These are phyloP conservation scores for Alosa alosa DNA, from an alignment of 2,113 vertebrate species.

Conservation along the genomic window DNA sequence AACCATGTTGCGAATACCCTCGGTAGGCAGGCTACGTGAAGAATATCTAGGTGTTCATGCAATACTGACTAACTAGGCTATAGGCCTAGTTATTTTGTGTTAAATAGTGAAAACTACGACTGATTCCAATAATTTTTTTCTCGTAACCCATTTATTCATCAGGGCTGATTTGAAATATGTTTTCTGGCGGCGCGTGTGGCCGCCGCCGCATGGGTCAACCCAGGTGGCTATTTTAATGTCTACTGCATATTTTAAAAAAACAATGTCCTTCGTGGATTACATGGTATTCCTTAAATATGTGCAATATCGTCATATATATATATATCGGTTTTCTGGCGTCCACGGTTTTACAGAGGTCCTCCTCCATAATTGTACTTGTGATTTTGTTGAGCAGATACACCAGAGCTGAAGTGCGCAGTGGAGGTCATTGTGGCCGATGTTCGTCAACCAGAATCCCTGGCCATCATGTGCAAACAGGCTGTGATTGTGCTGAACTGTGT, in stretches of 20 bases:
- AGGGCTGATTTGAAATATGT: too few relatives aligned
- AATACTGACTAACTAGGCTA: too few relatives aligned
- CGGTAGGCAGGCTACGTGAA: constrained; percentile 63
- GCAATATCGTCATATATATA: too few relatives aligned
- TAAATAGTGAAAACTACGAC: too few relatives aligned
- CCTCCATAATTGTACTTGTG: constrained; percentile 29
- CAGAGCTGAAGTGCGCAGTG: constrained; percentile 78
- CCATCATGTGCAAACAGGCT: constrained; percentile 87
- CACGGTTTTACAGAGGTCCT: neutral
- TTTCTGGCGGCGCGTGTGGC: too few relatives aligned
- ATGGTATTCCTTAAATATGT: neutral
- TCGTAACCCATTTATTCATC: too few relatives aligned
- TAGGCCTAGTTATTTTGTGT: neutral
- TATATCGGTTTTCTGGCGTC: neutral
- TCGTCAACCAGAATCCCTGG: constrained; percentile 79
- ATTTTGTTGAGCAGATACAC: constrained; percentile 70
- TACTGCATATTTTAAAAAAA: too few relatives aligned
- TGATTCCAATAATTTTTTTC: too few relatives aligned
- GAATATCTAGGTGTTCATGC: neutral
- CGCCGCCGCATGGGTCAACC: too few relatives aligned
- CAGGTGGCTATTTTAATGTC: too few relatives aligned
- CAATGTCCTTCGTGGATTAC: neutral
- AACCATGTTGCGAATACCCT: constrained; percentile 76
- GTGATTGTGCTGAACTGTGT: constrained; percentile 91
- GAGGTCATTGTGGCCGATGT: constrained; percentile 87